Evolutionary conservation across 2,113 vertebrate genomes (phyloP), one percentile per base, ranked within the genome.

Genomic region (Cervus canadensis): DNA sequence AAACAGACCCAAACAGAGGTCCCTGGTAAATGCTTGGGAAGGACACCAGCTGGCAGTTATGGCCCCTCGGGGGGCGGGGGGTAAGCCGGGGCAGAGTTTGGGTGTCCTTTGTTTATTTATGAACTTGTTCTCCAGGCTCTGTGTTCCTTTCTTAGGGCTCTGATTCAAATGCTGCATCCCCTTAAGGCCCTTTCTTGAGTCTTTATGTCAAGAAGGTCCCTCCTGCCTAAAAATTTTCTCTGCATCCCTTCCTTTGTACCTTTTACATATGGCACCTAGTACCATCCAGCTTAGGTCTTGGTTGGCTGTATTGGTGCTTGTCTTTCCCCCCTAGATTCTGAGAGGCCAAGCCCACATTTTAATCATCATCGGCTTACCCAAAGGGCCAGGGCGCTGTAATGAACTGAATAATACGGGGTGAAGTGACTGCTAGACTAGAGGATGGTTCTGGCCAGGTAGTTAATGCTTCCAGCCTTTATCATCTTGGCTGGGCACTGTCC

Each of bases 1-100:
- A 89, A 76, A 89, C 52, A 98, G 97, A 97, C 85, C 82, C 95
- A 36, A 74, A 79, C n/a, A 59, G 19, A 15, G 60, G 43, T 54
- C 79, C 85, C 62, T 14, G 43, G 79, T 97, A 36, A 97, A 87
- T 2, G 16, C 59, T 25, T 54, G 62, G 59, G 82, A 84, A 57
- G 78, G 59, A 90, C n/a, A 81, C 36, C 19, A 2, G 83, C 50
- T 36, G 52, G 56, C 81, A 79, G 74, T 25, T 81, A 48, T 15
- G 45, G 23, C 23, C 30, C 30, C 59, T 60, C 7, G 16, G 4
- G 7, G 19, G n/a, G 19, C 2, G 19, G n/a, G n/a, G 23, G 14
- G 54, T 40, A 85, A 89, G 57, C 16, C 45, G 19, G 64, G 52
- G 40, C 8, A 16, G 48, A 52, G 25, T 71, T 45, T 57, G 36